Evolutionary conservation across 2,113 vertebrate species (phyloP), one percentile per base, ranked within the genome.

Genomic region (Lophius piscatorius): DNA sequence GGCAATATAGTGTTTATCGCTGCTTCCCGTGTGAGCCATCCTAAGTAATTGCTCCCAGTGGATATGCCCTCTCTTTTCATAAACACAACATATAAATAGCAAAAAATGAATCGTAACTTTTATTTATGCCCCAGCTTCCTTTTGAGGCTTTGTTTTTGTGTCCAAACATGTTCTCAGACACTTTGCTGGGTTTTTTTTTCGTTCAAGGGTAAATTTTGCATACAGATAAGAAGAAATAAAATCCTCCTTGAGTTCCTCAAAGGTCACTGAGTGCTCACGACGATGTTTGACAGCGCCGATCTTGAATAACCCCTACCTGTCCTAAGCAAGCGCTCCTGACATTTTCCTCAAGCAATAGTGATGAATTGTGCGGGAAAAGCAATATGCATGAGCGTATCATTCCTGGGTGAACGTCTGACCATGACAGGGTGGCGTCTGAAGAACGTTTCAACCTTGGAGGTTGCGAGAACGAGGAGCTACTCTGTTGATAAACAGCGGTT

Each of bases 221-320:
- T 64, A 41, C 63, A 52, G 60, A 80, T 78, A 60, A 54, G 57
- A 80, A 76, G 11, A 31, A 31, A 31, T 67, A 72, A 58, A 76
- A 80, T 70, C 54, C 57, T 45, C 48, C 64, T 49, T 61, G 52
- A 82, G 59, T 41, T 44, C 31, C 59, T 17, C 44, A 86, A 84
- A 87, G 70, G 85, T 81, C 85, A 81, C 52, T 0, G 28, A 38
- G 49, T 39, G 63, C 75, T 83, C 75, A n/a, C 83, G 70, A 83
- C 71, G 63, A 26, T 63, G 46, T 76, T 50, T 82, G 83, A 83
- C 78, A 67, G 74, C 74, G 3, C 34, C 34, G 9, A 42, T 61
- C 60, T 54, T 41, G 70, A 62, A 80, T 65, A 79, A 61, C 56
- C 73, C 61, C 68, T n/a, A 76, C 65, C 66, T 75, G 52, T 75